Conservation (phyloP, 2,888 invertebrate genomes). For the Campoplex nolae region DNA sequence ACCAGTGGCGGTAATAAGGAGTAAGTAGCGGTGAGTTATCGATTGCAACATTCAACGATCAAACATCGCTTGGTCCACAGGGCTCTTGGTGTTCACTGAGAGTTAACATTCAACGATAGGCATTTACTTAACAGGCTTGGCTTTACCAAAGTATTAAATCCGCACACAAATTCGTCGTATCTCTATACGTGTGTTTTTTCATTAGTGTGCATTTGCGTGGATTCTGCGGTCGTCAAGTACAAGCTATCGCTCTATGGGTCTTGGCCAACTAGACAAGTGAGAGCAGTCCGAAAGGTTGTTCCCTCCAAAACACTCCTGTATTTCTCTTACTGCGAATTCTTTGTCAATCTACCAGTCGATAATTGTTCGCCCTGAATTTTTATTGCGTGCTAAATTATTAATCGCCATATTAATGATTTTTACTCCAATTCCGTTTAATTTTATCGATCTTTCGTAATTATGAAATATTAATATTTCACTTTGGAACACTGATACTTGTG, state of each 20-base stretch:
- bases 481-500: not conserved
- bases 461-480: not conserved
- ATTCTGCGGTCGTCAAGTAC: slow-evolving; percentile 22
- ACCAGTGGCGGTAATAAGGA: not conserved
- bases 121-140: slow-evolving; percentile 68
- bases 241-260: slow-evolving; percentile 54
- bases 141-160: slow-evolving; percentile 61
- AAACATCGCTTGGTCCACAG: slow-evolving; percentile 62
- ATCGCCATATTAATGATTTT: not conserved
- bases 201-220: not conserved
- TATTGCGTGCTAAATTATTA: slow-evolving; percentile 8
- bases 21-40: slow-evolving; percentile 47
- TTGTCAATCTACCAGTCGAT: slow-evolving; percentile 4
- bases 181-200: not conserved
- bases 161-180: slow-evolving; percentile 22
- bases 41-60: slow-evolving; percentile 66
- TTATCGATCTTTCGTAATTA: not conserved
- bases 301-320: slow-evolving; percentile 29
- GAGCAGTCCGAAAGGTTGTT: slow-evolving; percentile 51
- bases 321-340: slow-evolving; percentile 26
- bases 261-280: slow-evolving; percentile 62
- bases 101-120: slow-evolving; percentile 49
- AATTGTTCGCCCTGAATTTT: not conserved
- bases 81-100: slow-evolving; percentile 28
- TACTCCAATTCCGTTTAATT: not conserved